These are phyloP conservation scores for Luperina nickerlii DNA, from an alignment of 2,888 invertebrate species.

Conservation along the genomic window DNA sequence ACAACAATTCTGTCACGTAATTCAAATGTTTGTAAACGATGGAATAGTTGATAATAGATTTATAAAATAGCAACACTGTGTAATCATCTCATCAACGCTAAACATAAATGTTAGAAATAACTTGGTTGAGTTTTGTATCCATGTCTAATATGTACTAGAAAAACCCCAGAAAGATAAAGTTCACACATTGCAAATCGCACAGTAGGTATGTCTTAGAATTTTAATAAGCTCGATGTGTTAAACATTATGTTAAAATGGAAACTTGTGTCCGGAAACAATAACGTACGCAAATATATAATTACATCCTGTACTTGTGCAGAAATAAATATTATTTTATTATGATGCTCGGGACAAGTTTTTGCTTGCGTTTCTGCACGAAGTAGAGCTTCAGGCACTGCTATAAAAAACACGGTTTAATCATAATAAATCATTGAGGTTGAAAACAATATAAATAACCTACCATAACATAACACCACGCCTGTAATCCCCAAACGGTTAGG, in stretches of 20 bases:
- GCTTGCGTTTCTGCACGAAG: background rate
- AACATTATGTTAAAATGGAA: constrained; percentile 3
- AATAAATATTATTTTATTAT: constrained; percentile 4
- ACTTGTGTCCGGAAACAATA: constrained; percentile 21
- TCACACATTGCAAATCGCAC: constrained; percentile 2
- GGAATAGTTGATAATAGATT: background rate
- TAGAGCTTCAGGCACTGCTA: constrained; percentile 5
- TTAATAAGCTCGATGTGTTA: constrained; percentile 4
- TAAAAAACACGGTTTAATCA: constrained; percentile 26
- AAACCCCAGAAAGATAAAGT: background rate
- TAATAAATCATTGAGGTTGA: constrained; percentile 20
- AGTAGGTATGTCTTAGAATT: background rate
- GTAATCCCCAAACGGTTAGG: background rate
- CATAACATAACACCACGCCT: background rate
- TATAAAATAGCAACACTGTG: constrained; percentile 1
- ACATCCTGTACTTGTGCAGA: background rate
- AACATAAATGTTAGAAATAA: background rate
- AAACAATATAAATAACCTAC: constrained; percentile 1
- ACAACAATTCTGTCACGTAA: constrained; percentile 10
- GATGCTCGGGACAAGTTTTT: background rate
- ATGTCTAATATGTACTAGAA: background rate
- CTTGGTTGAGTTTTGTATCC: background rate
- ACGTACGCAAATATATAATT: background rate
- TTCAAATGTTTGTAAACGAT: constrained; percentile 22
- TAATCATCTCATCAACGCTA: background rate